Conservation (phyloP, 1,140 invertebrate species). For the Pogonomyrmex barbatus region DNA sequence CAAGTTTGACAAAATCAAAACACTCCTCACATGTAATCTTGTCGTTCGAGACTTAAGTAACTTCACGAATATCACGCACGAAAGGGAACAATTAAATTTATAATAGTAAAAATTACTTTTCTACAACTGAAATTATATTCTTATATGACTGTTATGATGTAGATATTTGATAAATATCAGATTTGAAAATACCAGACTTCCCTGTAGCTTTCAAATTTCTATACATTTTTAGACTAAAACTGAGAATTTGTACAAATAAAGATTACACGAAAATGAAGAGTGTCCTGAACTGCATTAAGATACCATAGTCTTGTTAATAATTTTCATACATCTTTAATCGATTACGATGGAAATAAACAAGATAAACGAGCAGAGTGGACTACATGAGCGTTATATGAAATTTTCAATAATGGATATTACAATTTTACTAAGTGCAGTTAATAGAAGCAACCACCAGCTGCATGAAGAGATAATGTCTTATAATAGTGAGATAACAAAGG, state of each 20-base stretch:
- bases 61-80: neutral
- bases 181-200: neutral
- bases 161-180: neutral
- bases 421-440: slow-evolving; percentile 59
- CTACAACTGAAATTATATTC: neutral
- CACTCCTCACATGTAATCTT: too few species aligned
- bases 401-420: slow-evolving; percentile 64
- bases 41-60: neutral
- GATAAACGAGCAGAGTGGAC: slow-evolving; percentile 71
- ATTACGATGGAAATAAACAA: neutral
- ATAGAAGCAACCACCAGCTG: slow-evolving; percentile 42
- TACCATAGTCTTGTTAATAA: neutral
- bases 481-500: slow-evolving; percentile 40
- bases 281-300: neutral
- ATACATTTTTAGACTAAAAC: neutral
- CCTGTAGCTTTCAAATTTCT: neutral
- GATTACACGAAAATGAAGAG: too few species aligned
- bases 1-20: too few species aligned
- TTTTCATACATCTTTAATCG: neutral
- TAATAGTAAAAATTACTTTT: neutral
- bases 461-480: slow-evolving; percentile 63
- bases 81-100: neutral
- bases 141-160: too few species aligned
- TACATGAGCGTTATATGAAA: slow-evolving; percentile 74
- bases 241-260: too few species aligned